Evolutionary conservation across 2,797 vertebrate genomes (phyloP).

Genomic region (Anolis apletophallus): DNA sequence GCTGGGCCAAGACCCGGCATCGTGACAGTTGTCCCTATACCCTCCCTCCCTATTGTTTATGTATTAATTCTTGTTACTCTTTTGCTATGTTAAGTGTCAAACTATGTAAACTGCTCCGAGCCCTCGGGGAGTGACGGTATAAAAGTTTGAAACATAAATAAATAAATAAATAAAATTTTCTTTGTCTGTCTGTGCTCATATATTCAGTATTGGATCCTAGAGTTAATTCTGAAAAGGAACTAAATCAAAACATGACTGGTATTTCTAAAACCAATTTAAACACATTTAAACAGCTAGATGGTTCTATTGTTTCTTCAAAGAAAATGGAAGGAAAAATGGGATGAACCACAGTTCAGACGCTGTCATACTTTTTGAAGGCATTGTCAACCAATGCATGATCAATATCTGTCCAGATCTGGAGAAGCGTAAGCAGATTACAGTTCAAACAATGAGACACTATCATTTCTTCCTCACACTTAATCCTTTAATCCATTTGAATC

Average conservation of each 20-base stretch:
- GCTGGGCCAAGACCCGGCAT: too few species aligned
- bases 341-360: conserved; percentile 16
- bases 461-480: background rate
- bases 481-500: background rate
- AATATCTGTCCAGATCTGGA: background rate
- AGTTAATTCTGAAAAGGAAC: conserved; percentile 64
- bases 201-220: conserved; percentile 62
- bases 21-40: too few species aligned
- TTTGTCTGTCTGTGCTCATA: conserved; percentile 4
- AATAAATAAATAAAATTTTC: too few species aligned
- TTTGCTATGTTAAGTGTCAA: too few species aligned
- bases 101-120: too few species aligned
- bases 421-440: background rate
- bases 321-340: conserved; percentile 36
- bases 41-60: too few species aligned
- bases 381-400: background rate
- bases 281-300: conserved; percentile 38
- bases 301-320: conserved; percentile 59
- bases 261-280: conserved; percentile 22
- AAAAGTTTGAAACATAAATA: too few species aligned
- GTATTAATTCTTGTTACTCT: too few species aligned
- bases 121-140: too few species aligned
- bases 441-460: background rate
- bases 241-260: conserved; percentile 53
- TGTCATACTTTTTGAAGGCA: background rate